Evolutionary conservation across 2,888 invertebrate genomes (phyloP).

Genomic region (Nezara viridula): DNA sequence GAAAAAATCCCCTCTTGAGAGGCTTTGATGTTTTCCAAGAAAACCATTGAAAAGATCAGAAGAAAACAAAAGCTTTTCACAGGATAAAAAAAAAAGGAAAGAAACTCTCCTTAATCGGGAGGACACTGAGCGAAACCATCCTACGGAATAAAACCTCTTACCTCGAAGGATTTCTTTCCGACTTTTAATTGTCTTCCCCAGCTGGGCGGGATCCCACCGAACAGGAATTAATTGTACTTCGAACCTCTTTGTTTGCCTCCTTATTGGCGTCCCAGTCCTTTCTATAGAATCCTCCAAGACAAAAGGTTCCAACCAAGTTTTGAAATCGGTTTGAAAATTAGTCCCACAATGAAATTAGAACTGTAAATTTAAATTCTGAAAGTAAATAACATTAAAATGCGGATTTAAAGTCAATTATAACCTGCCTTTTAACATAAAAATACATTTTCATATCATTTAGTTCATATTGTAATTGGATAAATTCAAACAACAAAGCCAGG

Average conservation of each 20-base stretch:
- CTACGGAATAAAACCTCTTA: constrained; percentile 42
- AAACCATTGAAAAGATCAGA: constrained; percentile 11
- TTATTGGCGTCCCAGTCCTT: background rate
- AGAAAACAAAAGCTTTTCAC: background rate
- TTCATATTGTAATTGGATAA: no score
- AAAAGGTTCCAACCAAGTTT: background rate
- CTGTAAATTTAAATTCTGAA: background rate
- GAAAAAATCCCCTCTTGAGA: background rate
- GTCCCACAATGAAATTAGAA: background rate
- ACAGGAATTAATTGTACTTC: constrained; percentile 24
- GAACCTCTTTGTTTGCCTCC: background rate
- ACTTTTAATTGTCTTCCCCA: constrained; percentile 48
- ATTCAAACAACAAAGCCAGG: no score
- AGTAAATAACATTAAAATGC: background rate
- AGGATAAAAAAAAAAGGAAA: background rate
- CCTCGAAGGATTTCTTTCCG: constrained; percentile 50
- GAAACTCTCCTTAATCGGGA: background rate
- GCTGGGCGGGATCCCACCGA: background rate
- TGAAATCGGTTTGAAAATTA: constrained; percentile 8
- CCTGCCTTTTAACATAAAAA: background rate
- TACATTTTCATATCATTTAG: no score
- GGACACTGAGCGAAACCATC: background rate
- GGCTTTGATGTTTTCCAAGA: constrained; percentile 4
- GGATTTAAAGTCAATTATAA: background rate
- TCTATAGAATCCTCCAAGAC: background rate